phyloP scores from a whole-genome alignment of 2,797 vertebrate species.

The Rachycentron canadum region DNA sequence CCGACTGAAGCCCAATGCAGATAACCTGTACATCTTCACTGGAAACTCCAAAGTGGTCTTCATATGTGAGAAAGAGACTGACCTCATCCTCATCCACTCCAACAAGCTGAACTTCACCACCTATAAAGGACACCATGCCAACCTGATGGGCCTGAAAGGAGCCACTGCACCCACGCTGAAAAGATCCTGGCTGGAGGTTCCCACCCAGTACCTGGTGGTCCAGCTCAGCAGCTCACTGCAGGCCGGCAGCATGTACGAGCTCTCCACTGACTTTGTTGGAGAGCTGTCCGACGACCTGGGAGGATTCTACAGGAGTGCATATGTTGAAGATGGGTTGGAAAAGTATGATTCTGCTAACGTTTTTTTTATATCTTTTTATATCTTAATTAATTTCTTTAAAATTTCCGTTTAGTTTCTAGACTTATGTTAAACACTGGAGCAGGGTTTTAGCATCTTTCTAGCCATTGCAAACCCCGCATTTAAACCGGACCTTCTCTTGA shows the following conservation, averaged over 20 bases:
- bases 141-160: slow-evolving; percentile 14
- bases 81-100: slow-evolving; percentile 90
- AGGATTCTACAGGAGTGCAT: slow-evolving; percentile 95
- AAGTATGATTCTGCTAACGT: slow-evolving; percentile 84
- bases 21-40: slow-evolving; percentile 68
- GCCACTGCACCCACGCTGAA: slow-evolving; percentile 37
- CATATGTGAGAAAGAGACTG: slow-evolving; percentile 67
- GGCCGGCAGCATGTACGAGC: slow-evolving; percentile 72
- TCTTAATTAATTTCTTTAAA: neutral
- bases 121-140: slow-evolving; percentile 21
- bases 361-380: neutral
- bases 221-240: slow-evolving; percentile 70
- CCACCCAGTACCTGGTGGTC: slow-evolving; percentile 91
- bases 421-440: neutral
- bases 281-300: slow-evolving; percentile 91
- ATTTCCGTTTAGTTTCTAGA: neutral
- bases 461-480: too few relatives aligned
- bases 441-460: too few relatives aligned
- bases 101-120: slow-evolving; percentile 89
- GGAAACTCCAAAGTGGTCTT: slow-evolving; percentile 69
- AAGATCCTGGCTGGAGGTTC: slow-evolving; percentile 63
- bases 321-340: slow-evolving; percentile 56
- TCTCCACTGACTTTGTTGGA: slow-evolving; percentile 84
- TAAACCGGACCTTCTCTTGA: too few relatives aligned
- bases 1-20: slow-evolving; percentile 56